Base-by-base conservation (phyloP, 2,113 vertebrate genomes). In the Notechis scutatus region DNA sequence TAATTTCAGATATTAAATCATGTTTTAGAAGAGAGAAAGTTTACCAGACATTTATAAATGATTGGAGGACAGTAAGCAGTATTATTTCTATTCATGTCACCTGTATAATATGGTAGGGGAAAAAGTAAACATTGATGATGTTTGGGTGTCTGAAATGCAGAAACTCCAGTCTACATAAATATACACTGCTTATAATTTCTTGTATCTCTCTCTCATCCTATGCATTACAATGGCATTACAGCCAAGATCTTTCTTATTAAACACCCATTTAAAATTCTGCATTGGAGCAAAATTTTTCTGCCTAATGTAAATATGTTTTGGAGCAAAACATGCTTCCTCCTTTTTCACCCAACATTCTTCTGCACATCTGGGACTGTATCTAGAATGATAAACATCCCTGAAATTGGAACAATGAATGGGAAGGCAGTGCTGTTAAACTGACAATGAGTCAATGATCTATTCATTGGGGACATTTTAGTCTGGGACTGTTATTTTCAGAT, bases 391-490 rank as follows among this genome's bases (percentile, higher is more conserved):
- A 23, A 34, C 89, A 93, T 74, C 59, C 64, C n/a, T 92, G 42
- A 92, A 42, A 56, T 29, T 56, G 5, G 39, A 56, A 42, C 42
- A 86, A 45, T 39, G 23, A 8, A 21, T 86, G 92, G 92, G 92
- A 92, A 92, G 50, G 45, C 90, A 85, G 45, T 91, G n/a, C 61
- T 95, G 21, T 87, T 93, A 93, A 95, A 90, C 34, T 0, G 0
- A 57, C 91, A 93, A 89, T 0, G 0, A 95, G 90, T 26, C 85
- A 91, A 85, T 0, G 0, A 91, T 92, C 74, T 88, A 91, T 59
- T 94, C 90, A 92, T 21, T 29, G 21, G 2, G 93, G 81, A 91
- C 94, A 93, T 89, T 90, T 93, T 94, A 94, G 0, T 92, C 85
- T 91, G 69, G 93, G 89, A 59, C 0, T 87, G 88, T 89, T 90